Evolutionary conservation across 2,888 invertebrate genomes (phyloP).

Genomic region (Phyto melanocephala): DNA sequence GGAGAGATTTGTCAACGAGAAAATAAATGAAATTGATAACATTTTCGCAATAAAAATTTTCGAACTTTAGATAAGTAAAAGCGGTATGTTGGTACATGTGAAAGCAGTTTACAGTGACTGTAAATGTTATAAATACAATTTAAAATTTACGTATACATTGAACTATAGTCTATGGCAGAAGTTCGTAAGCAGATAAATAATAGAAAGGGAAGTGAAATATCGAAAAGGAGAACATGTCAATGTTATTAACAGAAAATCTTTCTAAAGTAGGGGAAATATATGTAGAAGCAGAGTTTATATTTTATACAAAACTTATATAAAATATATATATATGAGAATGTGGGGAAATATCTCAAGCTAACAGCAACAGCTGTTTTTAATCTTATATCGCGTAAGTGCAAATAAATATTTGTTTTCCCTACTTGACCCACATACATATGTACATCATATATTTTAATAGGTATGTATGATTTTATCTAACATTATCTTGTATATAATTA

Average conservation of each 20-base stretch:
- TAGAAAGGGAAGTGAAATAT: neutral
- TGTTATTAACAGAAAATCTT: neutral
- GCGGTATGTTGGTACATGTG: too few relatives aligned
- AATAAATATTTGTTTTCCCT: neutral
- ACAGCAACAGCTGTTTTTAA: neutral
- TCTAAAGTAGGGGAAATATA: neutral
- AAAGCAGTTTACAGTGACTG: too few relatives aligned
- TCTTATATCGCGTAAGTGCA: neutral
- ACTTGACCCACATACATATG: constrained; percentile 14
- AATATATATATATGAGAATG: too few relatives aligned
- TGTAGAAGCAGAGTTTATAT: neutral
- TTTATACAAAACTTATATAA: too few relatives aligned
- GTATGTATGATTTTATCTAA: too few relatives aligned
- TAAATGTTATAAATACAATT: too few relatives aligned
- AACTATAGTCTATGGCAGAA: neutral
- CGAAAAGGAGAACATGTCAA: neutral
- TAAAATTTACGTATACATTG: too few relatives aligned
- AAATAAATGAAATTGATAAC: neutral
- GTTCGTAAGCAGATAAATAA: neutral
- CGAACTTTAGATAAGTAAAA: too few relatives aligned
- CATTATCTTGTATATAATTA: neutral
- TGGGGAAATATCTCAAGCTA: neutral
- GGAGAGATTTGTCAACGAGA: too few relatives aligned
- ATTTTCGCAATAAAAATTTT: too few relatives aligned
- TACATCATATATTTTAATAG: too few relatives aligned